These are phyloP conservation scores for Congeria kusceri DNA, from an alignment of 2,888 invertebrate species.

Conservation along the genomic window DNA sequence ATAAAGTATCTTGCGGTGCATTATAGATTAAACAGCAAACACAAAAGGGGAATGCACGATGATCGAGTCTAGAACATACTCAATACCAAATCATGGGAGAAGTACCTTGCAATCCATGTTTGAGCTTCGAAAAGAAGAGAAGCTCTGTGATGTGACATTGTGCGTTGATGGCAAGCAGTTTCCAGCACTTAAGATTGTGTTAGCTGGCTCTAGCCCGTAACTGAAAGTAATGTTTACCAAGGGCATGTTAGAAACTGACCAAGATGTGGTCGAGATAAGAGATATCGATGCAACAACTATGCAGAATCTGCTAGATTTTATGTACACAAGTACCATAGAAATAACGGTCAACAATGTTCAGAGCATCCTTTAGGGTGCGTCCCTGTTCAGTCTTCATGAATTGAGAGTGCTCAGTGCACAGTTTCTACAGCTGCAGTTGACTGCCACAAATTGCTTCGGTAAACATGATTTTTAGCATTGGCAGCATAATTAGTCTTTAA, in stretches of 20 bases:
- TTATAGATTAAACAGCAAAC: not conserved
- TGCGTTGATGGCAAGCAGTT: conserved; percentile 79
- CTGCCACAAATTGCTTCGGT: conserved; percentile 83
- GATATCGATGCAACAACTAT: conserved; percentile 82
- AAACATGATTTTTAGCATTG: conserved; percentile 12
- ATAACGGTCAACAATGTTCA: conserved; percentile 83
- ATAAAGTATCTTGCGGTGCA: too few relatives aligned
- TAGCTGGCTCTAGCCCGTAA: conserved; percentile 83
- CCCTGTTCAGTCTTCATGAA: conserved; percentile 78
- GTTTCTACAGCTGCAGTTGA: conserved; percentile 82
- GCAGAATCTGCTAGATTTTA: conserved; percentile 81
- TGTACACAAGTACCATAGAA: conserved; percentile 82
- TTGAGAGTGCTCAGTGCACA: conserved; percentile 80
- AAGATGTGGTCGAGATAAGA: conserved; percentile 78
- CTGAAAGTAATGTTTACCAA: conserved; percentile 84
- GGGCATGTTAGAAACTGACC: conserved; percentile 82
- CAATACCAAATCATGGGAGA: conserved; percentile 79
- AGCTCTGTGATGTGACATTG: conserved; percentile 82
- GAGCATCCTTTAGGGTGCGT: conserved; percentile 82
- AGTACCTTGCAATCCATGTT: conserved; percentile 82
- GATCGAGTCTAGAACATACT: conserved; percentile 81
- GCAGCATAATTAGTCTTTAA: too few relatives aligned
- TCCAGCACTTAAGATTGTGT: conserved; percentile 81
- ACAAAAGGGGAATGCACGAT: conserved; percentile 53
- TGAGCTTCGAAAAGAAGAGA: conserved; percentile 77